Evolutionary conservation across 2,113 vertebrate genomes (phyloP).

Genomic region (Malurus elegans): DNA sequence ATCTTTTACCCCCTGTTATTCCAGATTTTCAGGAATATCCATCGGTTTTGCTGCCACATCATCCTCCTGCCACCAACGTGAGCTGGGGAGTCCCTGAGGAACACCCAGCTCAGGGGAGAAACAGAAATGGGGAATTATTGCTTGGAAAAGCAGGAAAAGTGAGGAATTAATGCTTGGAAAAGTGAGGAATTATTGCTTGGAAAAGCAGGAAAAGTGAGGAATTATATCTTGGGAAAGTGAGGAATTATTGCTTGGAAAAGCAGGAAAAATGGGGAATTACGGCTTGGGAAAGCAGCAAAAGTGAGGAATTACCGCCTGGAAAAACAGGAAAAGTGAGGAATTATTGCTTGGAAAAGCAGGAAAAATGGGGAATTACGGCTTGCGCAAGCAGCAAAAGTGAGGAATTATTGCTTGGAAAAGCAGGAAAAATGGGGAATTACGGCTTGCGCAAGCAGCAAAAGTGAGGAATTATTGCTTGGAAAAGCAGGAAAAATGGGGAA

Average conservation of each 20-base stretch:
- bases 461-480: background rate
- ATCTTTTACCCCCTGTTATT: background rate
- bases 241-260: background rate
- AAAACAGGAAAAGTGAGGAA: background rate
- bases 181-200: background rate
- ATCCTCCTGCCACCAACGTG: background rate
- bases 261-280: background rate
- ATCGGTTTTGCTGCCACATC: rapidly evolving
- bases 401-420: background rate
- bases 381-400: background rate
- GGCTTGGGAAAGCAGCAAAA: background rate
- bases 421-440: background rate
- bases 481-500: background rate
- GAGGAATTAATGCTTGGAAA: too few species aligned
- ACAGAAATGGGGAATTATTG: background rate
- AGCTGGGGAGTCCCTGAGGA: background rate
- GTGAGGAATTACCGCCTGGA: background rate
- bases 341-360: background rate
- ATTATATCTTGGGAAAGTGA: too few species aligned
- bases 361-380: background rate
- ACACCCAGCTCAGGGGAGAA: background rate
- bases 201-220: background rate
- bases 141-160: background rate
- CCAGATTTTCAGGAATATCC: background rate
- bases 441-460: background rate